Evolutionary conservation across 2,113 vertebrate genomes (phyloP).

Genomic region (Genyomyrus donnyi): DNA sequence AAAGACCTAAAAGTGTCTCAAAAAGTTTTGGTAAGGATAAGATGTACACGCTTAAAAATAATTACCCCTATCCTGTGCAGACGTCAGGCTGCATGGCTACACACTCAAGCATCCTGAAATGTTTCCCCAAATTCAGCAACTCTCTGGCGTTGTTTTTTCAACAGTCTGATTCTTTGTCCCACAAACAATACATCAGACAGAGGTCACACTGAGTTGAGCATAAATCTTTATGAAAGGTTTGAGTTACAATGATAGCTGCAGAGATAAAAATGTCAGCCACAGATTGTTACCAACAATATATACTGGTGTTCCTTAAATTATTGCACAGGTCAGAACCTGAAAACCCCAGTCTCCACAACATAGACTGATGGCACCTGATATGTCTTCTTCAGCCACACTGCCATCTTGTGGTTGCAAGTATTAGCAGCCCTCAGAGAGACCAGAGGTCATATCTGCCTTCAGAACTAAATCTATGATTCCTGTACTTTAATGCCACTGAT

Average conservation of each 20-base stretch:
- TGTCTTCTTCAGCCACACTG: not conserved
- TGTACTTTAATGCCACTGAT: not conserved
- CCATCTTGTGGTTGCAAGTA: not conserved
- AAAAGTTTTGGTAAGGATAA: not conserved
- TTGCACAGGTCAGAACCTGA: slow-evolving; percentile 11
- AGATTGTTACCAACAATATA: not conserved
- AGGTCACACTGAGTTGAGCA: not conserved
- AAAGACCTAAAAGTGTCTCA: not conserved
- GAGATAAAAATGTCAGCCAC: not conserved
- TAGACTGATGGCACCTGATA: not conserved
- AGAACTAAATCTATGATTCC: too few relatives aligned
- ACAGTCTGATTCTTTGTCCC: not conserved
- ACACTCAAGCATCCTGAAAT: not conserved
- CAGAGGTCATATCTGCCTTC: not conserved
- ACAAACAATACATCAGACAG: not conserved
- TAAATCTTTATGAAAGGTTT: not conserved
- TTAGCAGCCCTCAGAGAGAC: not conserved
- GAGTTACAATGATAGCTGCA: not conserved
- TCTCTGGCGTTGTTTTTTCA: not conserved
- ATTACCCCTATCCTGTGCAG: not conserved
- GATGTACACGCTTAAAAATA: not conserved
- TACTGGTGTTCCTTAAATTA: not conserved
- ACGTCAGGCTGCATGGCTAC: not conserved
- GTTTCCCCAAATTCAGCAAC: not conserved
- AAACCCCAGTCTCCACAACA: not conserved